These are phyloP conservation scores for Nasonia oneida DNA, from an alignment of 2,888 invertebrate species.

Conservation along the genomic window DNA sequence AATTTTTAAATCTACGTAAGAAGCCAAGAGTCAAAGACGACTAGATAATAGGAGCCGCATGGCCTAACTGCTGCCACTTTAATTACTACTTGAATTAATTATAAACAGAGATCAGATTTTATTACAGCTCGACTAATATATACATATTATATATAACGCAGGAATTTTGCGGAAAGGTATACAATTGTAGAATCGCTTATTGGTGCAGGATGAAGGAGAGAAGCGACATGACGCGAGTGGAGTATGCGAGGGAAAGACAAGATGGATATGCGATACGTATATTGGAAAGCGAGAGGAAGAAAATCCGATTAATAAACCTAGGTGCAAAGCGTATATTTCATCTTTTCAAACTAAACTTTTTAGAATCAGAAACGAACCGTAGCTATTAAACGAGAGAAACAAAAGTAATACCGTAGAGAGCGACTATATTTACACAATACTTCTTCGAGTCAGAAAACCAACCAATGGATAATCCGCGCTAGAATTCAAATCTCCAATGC, in stretches of 20 bases:
- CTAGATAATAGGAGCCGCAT: constrained; percentile 78
- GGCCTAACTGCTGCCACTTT: constrained; percentile 79
- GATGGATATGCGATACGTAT: neutral
- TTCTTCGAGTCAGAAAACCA: constrained; percentile 68
- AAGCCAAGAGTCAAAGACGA: constrained; percentile 77
- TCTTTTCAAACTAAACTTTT: constrained; percentile 76
- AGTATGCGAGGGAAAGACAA: neutral
- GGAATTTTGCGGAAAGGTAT: constrained; percentile 26
- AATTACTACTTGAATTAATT: constrained; percentile 74
- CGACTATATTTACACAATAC: constrained; percentile 66
- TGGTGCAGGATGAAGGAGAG: neutral
- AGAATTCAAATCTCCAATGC: constrained; percentile 74
- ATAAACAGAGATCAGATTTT: constrained; percentile 70
- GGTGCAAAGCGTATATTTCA: constrained; percentile 57
- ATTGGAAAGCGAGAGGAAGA: constrained; percentile 18
- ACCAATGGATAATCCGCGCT: constrained; percentile 71
- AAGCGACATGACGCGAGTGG: neutral
- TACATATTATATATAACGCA: constrained; percentile 36
- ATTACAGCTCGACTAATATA: constrained; percentile 74
- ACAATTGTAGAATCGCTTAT: constrained; percentile 7
- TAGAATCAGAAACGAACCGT: constrained; percentile 73
- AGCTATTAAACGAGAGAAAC: constrained; percentile 56
- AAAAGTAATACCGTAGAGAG: constrained; percentile 57
- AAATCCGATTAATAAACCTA: constrained; percentile 45
- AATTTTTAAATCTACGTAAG: constrained; percentile 76